Evolutionary conservation across 2,888 invertebrate species (phyloP).

Genomic region (Campopleginae sp.): DNA sequence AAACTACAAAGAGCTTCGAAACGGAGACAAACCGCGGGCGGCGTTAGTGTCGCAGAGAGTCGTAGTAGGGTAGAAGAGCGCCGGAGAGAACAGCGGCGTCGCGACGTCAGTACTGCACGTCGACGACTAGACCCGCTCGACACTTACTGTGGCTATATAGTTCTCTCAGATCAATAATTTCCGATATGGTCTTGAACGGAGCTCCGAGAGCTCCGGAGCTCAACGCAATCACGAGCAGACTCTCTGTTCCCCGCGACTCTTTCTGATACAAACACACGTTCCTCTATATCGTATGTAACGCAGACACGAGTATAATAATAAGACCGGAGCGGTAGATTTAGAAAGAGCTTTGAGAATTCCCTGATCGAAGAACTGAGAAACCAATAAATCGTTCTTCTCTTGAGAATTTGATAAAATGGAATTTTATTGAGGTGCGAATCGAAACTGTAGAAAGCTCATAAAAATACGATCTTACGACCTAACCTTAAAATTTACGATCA

Average conservation of each 20-base stretch:
- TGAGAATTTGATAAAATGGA: slow-evolving; percentile 3
- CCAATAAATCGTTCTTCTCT: slow-evolving; percentile 21
- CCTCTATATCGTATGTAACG: background rate
- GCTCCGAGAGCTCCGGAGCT: slow-evolving; percentile 43
- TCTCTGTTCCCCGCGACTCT: slow-evolving; percentile 32
- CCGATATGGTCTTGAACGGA: slow-evolving; percentile 73
- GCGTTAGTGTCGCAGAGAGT: slow-evolving; percentile 42
- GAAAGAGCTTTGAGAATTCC: slow-evolving; percentile 11
- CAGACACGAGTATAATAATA: slow-evolving; percentile 10
- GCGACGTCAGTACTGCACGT: slow-evolving; percentile 53
- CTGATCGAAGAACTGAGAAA: background rate
- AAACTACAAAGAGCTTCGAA: slow-evolving; percentile 5
- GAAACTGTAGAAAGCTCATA: background rate
- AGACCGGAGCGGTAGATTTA: slow-evolving; percentile 7
- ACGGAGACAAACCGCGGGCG: slow-evolving; percentile 27
- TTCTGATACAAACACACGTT: slow-evolving; percentile 21
- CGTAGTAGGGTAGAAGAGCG: slow-evolving; percentile 80
- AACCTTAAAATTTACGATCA: slow-evolving; percentile 42
- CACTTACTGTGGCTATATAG: slow-evolving; percentile 62
- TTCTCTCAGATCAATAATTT: slow-evolving; percentile 79
- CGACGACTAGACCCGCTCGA: slow-evolving; percentile 57
- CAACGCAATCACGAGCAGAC: slow-evolving; percentile 48
- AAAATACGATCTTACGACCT: slow-evolving; percentile 10
- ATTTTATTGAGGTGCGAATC: slow-evolving; percentile 6
- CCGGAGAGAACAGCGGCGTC: slow-evolving; percentile 79